Evolutionary conservation across 2,888 invertebrate genomes (phyloP), one percentile per base, ranked within the genome.

Genomic region (Chrysotoxum bicinctum): DNA sequence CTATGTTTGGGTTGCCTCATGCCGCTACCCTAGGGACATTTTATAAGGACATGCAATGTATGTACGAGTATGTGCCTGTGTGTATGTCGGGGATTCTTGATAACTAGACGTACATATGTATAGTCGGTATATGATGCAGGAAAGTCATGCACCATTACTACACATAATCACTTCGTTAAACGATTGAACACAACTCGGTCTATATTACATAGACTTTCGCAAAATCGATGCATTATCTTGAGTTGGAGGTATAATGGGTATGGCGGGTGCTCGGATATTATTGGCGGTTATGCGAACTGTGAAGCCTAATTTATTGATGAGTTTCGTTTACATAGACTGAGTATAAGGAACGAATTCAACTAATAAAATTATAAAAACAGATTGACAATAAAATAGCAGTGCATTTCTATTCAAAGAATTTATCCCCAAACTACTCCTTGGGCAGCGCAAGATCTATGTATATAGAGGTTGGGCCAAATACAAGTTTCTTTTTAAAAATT

Each of bases 141-240:
- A 85, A 81, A 80, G 85, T 85, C 80, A 85, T 76, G 85, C 80
- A 56, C 73, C 76, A 85, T 85, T 85, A 85, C 85, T 80, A 69
- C 80, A 85, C 56, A 85, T 77, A 85, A 85, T 85, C 84, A 80
- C 73, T 76, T n/a, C n/a, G n/a, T n/a, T 79, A 45, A 30, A 62
- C 75, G 64, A 75, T 68, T 56, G 35, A 32, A 52, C 54, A 76
- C 60, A 76, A 60, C 1, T 37, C 72, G 68, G 72, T 43, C 56
- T 76, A 69, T 76, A 76, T 76, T 85, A 73, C 76, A 80, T 48
- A 72, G 68, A 73, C 76, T 75, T 26, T 26, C 66, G 48, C 72
- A 43, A 85, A 80, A 76, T 76, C 80, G 62, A 85, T 80, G 80
- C 26, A 70, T 21, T 64, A 48, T 45, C 60, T 40, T 62, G n/a